phyloP scores from a whole-genome alignment of 2,888 invertebrate species.

The Quadroppia sp. region DNA sequence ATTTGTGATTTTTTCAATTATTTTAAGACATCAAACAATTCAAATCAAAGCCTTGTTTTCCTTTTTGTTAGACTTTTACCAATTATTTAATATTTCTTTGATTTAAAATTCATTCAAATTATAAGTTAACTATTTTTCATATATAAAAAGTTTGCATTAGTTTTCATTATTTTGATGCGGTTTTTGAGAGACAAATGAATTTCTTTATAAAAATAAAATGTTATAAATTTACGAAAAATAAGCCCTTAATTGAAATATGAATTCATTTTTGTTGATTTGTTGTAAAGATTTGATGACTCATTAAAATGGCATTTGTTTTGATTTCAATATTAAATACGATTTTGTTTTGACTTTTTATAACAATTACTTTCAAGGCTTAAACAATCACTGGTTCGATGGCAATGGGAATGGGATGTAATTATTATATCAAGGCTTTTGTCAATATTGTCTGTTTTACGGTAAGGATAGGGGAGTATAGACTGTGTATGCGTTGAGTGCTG shows the following conservation, averaged over 20 bases:
- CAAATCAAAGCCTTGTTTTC: background rate
- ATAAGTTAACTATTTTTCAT: background rate
- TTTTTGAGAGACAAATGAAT: background rate
- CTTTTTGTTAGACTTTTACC: background rate
- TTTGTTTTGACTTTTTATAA: too few species aligned
- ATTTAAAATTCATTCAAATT: background rate
- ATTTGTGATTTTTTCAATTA: conserved; percentile 27
- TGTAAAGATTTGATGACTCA: too few species aligned
- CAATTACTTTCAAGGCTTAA: conserved; percentile 17
- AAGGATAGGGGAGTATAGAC: background rate
- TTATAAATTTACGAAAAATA: too few species aligned
- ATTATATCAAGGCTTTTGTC: conserved; percentile 1
- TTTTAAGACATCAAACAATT: conserved; percentile 20
- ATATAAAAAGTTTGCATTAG: background rate
- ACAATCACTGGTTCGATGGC: conserved; percentile 3
- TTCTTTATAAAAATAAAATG: too few species aligned
- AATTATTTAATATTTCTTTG: background rate
- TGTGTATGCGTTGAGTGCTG: too few species aligned
- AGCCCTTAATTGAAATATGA: too few species aligned
- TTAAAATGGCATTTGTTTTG: too few species aligned
- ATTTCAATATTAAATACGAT: background rate
- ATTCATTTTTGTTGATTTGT: too few species aligned
- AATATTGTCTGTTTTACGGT: background rate
- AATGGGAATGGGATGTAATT: background rate
- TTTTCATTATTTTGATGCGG: background rate